Evolutionary conservation across 2,888 invertebrate species (phyloP).

Genomic region (Nudaria mundana): DNA sequence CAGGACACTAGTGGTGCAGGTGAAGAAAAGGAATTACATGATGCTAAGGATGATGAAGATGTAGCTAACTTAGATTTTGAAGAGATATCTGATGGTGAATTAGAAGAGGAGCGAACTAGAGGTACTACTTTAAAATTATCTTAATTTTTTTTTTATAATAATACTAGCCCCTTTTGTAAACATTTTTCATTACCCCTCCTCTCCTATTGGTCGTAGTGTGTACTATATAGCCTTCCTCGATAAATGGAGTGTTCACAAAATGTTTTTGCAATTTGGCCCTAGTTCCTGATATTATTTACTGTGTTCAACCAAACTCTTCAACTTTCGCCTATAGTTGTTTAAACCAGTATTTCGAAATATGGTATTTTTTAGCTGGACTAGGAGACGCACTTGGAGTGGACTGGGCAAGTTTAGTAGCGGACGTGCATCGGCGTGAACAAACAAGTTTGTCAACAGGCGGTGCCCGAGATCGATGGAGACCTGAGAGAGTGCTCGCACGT

Average conservation of each 20-base stretch:
- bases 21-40: slow-evolving; percentile 73
- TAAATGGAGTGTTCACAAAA: too few species aligned
- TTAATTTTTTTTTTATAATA: neutral
- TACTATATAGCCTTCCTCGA: too few species aligned
- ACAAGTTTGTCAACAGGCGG: slow-evolving; percentile 71
- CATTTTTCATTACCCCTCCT: too few species aligned
- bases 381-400: slow-evolving; percentile 97
- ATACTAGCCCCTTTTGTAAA: neutral
- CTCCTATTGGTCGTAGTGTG: too few species aligned
- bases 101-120: slow-evolving; percentile 88
- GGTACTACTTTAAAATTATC: slow-evolving; percentile 39
- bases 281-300: too few species aligned
- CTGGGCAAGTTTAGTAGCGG: slow-evolving; percentile 94
- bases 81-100: slow-evolving; percentile 94
- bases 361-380: slow-evolving; percentile 76
- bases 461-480: slow-evolving; percentile 90
- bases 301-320: too few species aligned
- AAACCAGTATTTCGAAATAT: too few species aligned
- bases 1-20: slow-evolving; percentile 67
- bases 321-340: too few species aligned
- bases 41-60: slow-evolving; percentile 85
- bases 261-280: too few species aligned
- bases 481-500: slow-evolving; percentile 88
- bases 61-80: slow-evolving; percentile 91
- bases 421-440: slow-evolving; percentile 82